phyloP scores from a whole-genome alignment of 2,113 vertebrate genomes.

The Morone saxatilis region DNA sequence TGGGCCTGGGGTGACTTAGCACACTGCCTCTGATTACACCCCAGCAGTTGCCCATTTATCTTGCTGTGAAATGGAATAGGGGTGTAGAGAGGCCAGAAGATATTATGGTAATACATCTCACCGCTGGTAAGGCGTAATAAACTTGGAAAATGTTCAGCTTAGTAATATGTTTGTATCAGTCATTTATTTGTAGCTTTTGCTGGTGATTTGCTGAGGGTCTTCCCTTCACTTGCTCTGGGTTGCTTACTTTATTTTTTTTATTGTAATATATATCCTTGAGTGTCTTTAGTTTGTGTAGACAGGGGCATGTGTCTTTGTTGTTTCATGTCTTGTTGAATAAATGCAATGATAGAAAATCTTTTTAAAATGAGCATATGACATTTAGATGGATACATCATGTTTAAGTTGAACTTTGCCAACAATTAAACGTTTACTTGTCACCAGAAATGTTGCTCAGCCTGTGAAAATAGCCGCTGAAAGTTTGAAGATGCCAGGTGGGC shows the following conservation, averaged over 20 bases:
- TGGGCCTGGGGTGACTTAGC: conserved; percentile 61
- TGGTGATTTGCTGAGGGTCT: conserved; percentile 14
- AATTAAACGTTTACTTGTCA: not conserved
- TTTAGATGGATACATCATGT: not conserved
- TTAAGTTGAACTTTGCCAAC: not conserved
- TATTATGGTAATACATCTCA: conserved; percentile 61
- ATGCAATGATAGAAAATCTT: not conserved
- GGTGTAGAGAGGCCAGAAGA: conserved; percentile 30
- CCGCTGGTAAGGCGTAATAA: conserved; percentile 31
- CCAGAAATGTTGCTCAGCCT: not conserved
- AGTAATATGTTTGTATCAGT: conserved; percentile 15
- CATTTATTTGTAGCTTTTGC: conserved; percentile 12
- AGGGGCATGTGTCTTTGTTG: not conserved
- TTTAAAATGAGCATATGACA: not conserved
- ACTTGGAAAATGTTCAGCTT: conserved; percentile 26
- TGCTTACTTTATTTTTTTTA: not conserved
- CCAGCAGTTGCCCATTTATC: conserved; percentile 67
- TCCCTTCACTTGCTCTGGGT: not conserved
- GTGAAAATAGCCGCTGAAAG: not conserved
- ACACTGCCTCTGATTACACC: conserved; percentile 70
- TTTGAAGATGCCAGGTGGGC: not conserved
- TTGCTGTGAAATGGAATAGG: conserved; percentile 51
- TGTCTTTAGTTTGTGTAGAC: not conserved
- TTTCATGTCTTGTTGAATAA: not conserved
- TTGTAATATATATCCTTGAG: not conserved